A percentile compares a stretch with the other conserved stretches of the same genome.
These are phyloP conservation scores for Hydrophis major DNA, from an alignment of 2,797 vertebrate species.

Conservation along the genomic window DNA sequence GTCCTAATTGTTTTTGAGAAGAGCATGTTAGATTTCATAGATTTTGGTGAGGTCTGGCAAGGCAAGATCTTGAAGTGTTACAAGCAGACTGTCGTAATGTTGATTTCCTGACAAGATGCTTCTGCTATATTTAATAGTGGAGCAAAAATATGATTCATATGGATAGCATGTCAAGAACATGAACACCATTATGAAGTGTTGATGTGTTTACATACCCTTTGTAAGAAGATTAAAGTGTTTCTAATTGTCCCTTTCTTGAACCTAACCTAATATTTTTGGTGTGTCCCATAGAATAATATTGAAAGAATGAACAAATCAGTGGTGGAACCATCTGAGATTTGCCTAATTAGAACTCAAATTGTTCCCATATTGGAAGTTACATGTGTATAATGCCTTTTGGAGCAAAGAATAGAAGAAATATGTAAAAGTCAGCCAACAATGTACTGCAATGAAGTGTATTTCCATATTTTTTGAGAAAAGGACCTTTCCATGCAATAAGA, in stretches of 20 bases:
- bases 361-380: slow-evolving; percentile 89
- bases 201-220: slow-evolving; percentile 67
- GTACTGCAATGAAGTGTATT: slow-evolving; percentile 66
- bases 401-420: slow-evolving; percentile 76
- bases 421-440: slow-evolving; percentile 77
- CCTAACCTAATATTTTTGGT: slow-evolving; percentile 74
- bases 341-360: slow-evolving; percentile 86
- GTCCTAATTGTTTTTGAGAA: background rate
- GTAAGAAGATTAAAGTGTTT: slow-evolving; percentile 67
- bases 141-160: slow-evolving; percentile 53
- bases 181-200: slow-evolving; percentile 58
- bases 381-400: slow-evolving; percentile 81
- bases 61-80: background rate
- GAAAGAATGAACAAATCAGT: slow-evolving; percentile 81
- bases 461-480: slow-evolving; percentile 51
- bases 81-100: slow-evolving; percentile 3
- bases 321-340: slow-evolving; percentile 83
- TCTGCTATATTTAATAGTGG: slow-evolving; percentile 48
- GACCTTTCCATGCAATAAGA: slow-evolving; percentile 71
- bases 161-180: slow-evolving; percentile 54
- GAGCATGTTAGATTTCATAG: background rate
- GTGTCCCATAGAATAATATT: slow-evolving; percentile 79
- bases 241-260: slow-evolving; percentile 77
- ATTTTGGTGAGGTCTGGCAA: background rate
- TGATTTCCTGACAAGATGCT: slow-evolving; percentile 40